Evolutionary conservation across 92 coral and sea anemone species (phyloP), one percentile per base, ranked within the genome.

Genomic region (Parazoanthus swiftii): DNA sequence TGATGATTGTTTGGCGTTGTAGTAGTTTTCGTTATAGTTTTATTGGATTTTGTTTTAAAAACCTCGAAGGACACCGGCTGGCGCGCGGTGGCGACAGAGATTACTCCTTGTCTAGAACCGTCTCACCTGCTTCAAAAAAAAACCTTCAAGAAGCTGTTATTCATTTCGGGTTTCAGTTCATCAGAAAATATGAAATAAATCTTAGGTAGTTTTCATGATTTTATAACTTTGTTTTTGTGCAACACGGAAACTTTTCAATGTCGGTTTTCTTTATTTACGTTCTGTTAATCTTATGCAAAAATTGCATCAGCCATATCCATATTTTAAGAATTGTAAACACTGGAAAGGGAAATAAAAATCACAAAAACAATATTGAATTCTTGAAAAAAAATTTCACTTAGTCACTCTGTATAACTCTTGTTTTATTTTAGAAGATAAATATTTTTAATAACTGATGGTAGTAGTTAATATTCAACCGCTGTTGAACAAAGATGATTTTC

Each of bases 391-490:
- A 36, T 23, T 37, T 39, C n/a, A 16, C 25, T 42, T 54, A 11
- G 59, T 54, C 59, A 54, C 59, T 51, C 18, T 14, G 59, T 14
- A 54, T 75, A n/a, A 29, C 77, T 74, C 25, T 36, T 1, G 3
- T 4, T 72, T 35, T 26, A 35, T n/a, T n/a, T n/a, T 26, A 80
- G 35, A 26, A 38, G 42, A 38, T 1, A 38, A 38, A 35, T 25
- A 1, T 58, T 65, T 58, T 59, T 59, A 23, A 33, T 9, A 43
- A 5, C 16, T 26, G 42, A 36, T 37, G 21, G 54, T 9, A 6
- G 36, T 81, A 67, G 85, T 81, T 81, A 81, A 81, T 81, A 81
- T 63, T 81, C 46, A 81, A 81, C 85, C 20, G 15, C 29, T 6
- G 11, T 67, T 65, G 44, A 67, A 38, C 9, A 81, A 1, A 0